Base-by-base conservation (phyloP, 2,797 vertebrate species). In the Bovichtus variegatus region DNA sequence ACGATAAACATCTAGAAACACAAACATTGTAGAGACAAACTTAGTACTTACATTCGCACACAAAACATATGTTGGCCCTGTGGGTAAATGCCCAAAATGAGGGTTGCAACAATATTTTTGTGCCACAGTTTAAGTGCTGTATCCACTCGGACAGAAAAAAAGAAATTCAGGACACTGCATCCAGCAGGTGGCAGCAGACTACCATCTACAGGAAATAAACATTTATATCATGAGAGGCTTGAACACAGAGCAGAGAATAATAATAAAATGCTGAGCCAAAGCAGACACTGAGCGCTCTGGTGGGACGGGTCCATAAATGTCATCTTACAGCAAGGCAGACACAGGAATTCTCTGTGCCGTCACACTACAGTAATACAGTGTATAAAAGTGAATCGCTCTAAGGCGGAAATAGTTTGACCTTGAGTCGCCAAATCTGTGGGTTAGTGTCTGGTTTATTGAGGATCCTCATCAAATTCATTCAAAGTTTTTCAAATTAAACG, bases 1-100 rank as follows among this genome's bases (percentile, higher is more conserved):
- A 99, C 74, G 83, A 99, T 92, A 90, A 98, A 98, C 96, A 99
- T 98, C 98, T 99, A 61, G 36, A 84, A 21, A 82, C 18, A 86
- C 2, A 85, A n/a, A 79, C 27, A 68, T 7, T 5, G 18, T 2
- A 15, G 1, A 49, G 13, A 73, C 13, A 80, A 27, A 69, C 1
- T 74, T 25, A 76, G 6, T 41, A 60, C 6, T 15, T 16, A 12
- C 19, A 50, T 34, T 34, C 3, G 29, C 18, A 40, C 1, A 15
- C 4, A 9, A 34, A 29, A 57, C 18, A 47, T 31, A 1, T 23
- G 5, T 11, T 21, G 2, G 15, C 13, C 15, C 8, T 64, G 23
- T 27, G 7, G 23, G 3, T 31, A 67, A 51, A 47, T 23, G 15
- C 5, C 19, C 46, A 8, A 29, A 49, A 2, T 18, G 12, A 54